Percentiles rank a stretch among this genome's conserved stretches.
Evolutionary conservation across 2,797 vertebrate species (phyloP).

Genomic region (Nannoperca obscura): DNA sequence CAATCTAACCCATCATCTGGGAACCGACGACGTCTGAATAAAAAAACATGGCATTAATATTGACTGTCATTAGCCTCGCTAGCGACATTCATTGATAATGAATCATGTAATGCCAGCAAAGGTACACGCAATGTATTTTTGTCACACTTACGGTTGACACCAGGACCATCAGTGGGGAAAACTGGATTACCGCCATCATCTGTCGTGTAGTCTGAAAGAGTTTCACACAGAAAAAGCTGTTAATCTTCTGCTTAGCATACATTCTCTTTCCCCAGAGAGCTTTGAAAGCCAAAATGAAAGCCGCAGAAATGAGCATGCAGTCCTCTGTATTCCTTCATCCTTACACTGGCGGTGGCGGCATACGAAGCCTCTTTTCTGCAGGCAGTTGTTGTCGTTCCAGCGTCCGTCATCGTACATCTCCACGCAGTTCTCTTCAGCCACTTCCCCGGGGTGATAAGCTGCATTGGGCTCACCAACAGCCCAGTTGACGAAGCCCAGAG

Average conservation of each 20-base stretch:
- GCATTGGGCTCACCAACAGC: constrained; percentile 81
- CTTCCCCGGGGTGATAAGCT: constrained; percentile 74
- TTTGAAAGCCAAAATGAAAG: neutral
- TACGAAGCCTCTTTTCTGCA: constrained; percentile 82
- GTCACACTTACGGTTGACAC: constrained; percentile 45
- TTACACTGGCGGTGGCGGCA: constrained; percentile 85
- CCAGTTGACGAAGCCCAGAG: constrained; percentile 85
- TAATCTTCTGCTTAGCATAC: constrained; percentile 1
- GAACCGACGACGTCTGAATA: neutral
- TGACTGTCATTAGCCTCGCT: neutral
- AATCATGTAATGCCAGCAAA: neutral
- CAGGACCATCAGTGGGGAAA: constrained; percentile 69
- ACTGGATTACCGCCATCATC: constrained; percentile 68
- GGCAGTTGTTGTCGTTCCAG: constrained; percentile 88
- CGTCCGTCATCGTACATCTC: constrained; percentile 85
- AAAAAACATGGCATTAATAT: neutral
- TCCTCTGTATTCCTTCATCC: neutral
- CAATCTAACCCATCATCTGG: neutral
- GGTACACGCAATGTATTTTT: neutral
- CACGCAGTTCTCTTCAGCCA: constrained; percentile 83
- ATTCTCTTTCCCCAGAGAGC: neutral
- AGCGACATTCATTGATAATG: neutral
- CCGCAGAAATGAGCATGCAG: neutral
- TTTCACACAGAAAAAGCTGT: constrained; percentile 13
- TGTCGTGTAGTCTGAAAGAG: constrained; percentile 73